These are phyloP conservation scores for Apamea anceps DNA, from an alignment of 2,888 invertebrate genomes.

Conservation along the genomic window DNA sequence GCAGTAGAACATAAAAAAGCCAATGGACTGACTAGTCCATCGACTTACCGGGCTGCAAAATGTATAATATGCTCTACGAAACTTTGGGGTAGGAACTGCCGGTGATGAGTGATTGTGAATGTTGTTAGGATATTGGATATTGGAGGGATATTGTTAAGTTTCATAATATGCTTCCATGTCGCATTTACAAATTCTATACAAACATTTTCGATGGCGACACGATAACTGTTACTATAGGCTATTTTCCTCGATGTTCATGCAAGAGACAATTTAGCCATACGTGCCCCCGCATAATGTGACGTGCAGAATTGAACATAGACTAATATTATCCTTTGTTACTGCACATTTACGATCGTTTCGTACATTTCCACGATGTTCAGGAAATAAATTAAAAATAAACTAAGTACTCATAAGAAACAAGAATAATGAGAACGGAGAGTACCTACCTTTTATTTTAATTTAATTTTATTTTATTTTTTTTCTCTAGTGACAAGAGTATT, in stretches of 20 bases:
- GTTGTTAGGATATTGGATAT: too few species aligned
- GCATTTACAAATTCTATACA: not conserved
- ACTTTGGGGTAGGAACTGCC: not conserved
- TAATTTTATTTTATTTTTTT: too few species aligned
- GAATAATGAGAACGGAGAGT: not conserved
- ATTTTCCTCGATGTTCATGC: conserved; percentile 1
- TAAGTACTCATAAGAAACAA: not conserved
- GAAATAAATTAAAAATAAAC: conserved; percentile 19
- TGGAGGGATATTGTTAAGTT: too few species aligned
- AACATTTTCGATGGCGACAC: conserved; percentile 8
- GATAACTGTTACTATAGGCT: too few species aligned
- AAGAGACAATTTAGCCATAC: conserved; percentile 9
- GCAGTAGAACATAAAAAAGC: not conserved
- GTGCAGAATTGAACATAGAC: conserved; percentile 7
- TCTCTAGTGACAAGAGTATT: not conserved
- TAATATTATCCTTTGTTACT: conserved; percentile 24
- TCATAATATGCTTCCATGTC: not conserved
- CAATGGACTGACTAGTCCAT: not conserved
- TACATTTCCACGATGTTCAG: conserved; percentile 1
- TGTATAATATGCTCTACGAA: not conserved
- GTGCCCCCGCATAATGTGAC: conserved; percentile 37
- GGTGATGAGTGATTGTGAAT: not conserved
- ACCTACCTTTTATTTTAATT: too few species aligned
- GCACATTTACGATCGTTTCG: conserved; percentile 13
- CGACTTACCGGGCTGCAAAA: not conserved